These are phyloP conservation scores for Melanostoma scalare DNA, from an alignment of 2,888 invertebrate species.

Conservation along the genomic window DNA sequence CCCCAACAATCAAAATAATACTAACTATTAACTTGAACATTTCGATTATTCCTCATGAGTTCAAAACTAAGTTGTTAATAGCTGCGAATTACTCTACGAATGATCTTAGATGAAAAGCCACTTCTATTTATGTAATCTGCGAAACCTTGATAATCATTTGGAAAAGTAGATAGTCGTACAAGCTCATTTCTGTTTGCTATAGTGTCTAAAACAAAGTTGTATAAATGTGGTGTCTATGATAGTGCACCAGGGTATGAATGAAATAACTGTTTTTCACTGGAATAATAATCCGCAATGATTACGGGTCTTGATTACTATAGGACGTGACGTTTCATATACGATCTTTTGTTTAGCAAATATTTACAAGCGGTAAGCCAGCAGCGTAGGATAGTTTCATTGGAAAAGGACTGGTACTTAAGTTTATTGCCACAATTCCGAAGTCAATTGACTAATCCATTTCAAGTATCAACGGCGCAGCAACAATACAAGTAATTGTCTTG, in stretches of 20 bases:
- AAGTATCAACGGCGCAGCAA: conserved; percentile 14
- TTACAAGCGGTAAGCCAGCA: not conserved
- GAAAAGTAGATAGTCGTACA: conserved; percentile 14
- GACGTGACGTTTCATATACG: not conserved
- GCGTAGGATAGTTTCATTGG: not conserved
- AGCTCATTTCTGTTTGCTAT: not conserved
- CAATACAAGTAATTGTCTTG: conserved; percentile 23
- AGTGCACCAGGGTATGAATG: conserved; percentile 28
- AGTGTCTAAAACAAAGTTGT: too few species aligned
- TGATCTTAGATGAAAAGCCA: conserved; percentile 12
- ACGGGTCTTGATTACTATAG: conserved; percentile 32
- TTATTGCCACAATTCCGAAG: conserved; percentile 26
- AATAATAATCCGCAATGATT: conserved; percentile 32
- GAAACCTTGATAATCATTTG: conserved; percentile 12
- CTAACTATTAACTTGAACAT: not conserved
- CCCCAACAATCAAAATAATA: conserved; percentile 1
- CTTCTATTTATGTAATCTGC: conserved; percentile 13
- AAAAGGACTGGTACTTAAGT: not conserved
- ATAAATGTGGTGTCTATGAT: not conserved
- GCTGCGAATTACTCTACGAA: conserved; percentile 13
- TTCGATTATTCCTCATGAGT: not conserved
- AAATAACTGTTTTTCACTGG: conserved; percentile 41
- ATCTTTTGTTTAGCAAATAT: conserved; percentile 25
- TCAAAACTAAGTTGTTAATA: not conserved
- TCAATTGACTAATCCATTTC: conserved; percentile 45